These are phyloP conservation scores for Bombus turneri DNA, from an alignment of 1,140 invertebrate species.

Conservation along the genomic window DNA sequence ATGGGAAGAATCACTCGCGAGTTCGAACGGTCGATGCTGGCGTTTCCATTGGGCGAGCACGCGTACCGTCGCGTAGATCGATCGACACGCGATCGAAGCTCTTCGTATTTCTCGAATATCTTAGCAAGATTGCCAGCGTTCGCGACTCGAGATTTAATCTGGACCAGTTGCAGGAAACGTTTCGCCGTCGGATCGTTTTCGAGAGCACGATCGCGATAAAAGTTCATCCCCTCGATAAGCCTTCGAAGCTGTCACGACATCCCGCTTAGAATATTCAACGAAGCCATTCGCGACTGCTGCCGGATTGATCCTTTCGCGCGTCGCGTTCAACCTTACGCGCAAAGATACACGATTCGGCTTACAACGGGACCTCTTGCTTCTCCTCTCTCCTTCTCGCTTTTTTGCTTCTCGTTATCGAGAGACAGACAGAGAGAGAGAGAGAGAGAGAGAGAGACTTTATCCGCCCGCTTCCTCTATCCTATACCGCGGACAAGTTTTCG, in stretches of 20 bases:
- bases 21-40: background rate
- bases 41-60: background rate
- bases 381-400: background rate
- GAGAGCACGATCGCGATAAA: slow-evolving; percentile 52
- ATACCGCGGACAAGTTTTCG: background rate
- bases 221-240: slow-evolving; percentile 47
- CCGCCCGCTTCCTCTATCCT: background rate
- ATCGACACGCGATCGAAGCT: background rate
- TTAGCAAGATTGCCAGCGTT: background rate
- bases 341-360: background rate
- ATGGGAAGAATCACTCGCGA: background rate
- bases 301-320: slow-evolving; percentile 19
- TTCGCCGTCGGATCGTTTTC: slow-evolving; percentile 31
- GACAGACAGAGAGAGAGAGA: background rate
- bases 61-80: no score
- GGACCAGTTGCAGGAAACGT: slow-evolving; percentile 15
- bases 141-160: slow-evolving; percentile 33
- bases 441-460: background rate
- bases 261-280: slow-evolving; percentile 60
- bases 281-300: slow-evolving; percentile 41
- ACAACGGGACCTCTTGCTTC: background rate
- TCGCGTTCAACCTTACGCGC: no score
- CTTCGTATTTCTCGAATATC: background rate
- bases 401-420: background rate
- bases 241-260: slow-evolving; percentile 40